These are phyloP conservation scores for Sturmia bella DNA, from an alignment of 2,888 invertebrate genomes.

Conservation along the genomic window DNA sequence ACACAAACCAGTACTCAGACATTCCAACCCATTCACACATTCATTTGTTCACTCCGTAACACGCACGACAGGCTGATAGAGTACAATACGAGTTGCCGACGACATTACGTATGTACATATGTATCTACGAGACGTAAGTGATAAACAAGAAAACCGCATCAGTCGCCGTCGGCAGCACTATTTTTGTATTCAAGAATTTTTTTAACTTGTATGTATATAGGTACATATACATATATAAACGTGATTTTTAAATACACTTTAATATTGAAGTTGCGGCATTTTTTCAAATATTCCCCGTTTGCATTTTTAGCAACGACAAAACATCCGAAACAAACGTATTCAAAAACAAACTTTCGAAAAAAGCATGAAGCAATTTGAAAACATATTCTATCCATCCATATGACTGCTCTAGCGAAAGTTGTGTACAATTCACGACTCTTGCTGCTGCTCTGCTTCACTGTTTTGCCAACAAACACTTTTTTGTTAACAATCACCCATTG, in stretches of 20 bases:
- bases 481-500: constrained; percentile 21
- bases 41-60: not conserved
- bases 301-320: constrained; percentile 47
- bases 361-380: constrained; percentile 49
- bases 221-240: too few species aligned
- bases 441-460: constrained; percentile 44
- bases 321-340: constrained; percentile 56
- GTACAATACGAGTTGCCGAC: constrained; percentile 4
- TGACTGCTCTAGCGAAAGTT: constrained; percentile 54
- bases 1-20: constrained; percentile 44
- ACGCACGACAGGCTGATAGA: constrained; percentile 19
- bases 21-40: not conserved
- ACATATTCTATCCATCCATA: constrained; percentile 40
- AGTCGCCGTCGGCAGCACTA: constrained; percentile 2
- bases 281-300: constrained; percentile 22
- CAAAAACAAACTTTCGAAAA: constrained; percentile 57
- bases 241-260: constrained; percentile 48
- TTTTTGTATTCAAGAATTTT: constrained; percentile 8
- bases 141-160: constrained; percentile 25
- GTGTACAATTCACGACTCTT: constrained; percentile 42
- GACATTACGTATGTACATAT: not conserved
- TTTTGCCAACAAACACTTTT: constrained; percentile 34
- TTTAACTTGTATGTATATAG: constrained; percentile 1
- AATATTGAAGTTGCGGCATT: constrained; percentile 30
- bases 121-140: constrained; percentile 6